Conservation (phyloP, 2,113 vertebrate species). For the Polypterus bichir region DNA sequence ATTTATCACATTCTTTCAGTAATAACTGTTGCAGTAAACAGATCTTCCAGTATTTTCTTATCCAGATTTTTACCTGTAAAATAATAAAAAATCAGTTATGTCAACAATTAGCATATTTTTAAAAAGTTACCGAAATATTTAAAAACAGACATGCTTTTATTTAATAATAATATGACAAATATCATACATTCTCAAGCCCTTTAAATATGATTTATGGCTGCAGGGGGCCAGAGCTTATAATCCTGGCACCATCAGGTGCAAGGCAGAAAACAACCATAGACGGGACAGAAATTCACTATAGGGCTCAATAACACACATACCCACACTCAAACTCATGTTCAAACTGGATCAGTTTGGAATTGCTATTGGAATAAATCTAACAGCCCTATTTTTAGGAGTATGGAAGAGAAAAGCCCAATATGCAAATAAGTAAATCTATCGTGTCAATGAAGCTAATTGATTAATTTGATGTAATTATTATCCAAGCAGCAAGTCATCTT, state of each 20-base stretch:
- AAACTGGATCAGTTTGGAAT: too few species aligned
- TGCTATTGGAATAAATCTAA: neutral
- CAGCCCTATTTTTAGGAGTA: neutral
- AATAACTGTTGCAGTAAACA: constrained; percentile 55
- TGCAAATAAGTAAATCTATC: neutral
- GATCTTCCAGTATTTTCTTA: constrained; percentile 61
- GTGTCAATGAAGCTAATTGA: neutral
- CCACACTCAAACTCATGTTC: neutral
- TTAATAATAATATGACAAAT: too few species aligned
- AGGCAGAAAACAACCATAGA: too few species aligned
- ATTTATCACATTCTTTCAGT: constrained; percentile 12
- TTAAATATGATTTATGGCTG: too few species aligned
- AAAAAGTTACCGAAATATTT: too few species aligned
- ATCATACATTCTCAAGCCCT: too few species aligned
- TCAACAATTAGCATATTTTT: too few species aligned
- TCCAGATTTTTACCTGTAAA: constrained; percentile 79
- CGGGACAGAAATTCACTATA: too few species aligned
- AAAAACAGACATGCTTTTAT: too few species aligned
- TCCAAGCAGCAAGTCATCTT: constrained; percentile 17
- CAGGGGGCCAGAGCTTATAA: too few species aligned
- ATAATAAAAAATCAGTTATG: constrained; percentile 20
- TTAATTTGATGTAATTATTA: neutral
- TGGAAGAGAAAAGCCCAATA: neutral
- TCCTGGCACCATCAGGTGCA: too few species aligned
- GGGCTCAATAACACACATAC: neutral